Conservation (phyloP, 2,888 invertebrate species). For the Sylvicola cinctus region DNA sequence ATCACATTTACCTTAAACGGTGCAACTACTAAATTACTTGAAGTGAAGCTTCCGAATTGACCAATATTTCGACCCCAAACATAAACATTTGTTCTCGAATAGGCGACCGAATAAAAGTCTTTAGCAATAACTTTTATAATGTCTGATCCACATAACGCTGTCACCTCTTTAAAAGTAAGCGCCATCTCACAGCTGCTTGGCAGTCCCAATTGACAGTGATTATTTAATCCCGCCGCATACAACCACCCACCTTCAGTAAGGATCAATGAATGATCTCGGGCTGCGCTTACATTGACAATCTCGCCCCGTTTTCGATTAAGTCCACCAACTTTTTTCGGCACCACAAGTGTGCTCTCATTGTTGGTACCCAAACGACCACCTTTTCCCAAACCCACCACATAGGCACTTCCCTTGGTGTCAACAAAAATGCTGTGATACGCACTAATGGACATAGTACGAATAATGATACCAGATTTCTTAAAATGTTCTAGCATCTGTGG, state of each 20-base stretch:
- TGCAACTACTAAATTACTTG: no score
- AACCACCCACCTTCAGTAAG: constrained; percentile 23
- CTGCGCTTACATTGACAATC: constrained; percentile 18
- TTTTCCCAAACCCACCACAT: constrained; percentile 62
- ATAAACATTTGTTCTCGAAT: constrained; percentile 39
- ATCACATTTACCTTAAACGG: no score
- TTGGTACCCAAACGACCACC: constrained; percentile 53
- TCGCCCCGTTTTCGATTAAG: constrained; percentile 16
- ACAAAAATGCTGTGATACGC: constrained; percentile 21
- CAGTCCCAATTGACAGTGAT: constrained; percentile 41
- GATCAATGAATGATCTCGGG: constrained; percentile 20
- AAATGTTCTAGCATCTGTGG: constrained; percentile 51
- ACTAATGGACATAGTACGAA: constrained; percentile 33
- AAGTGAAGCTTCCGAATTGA: constrained; percentile 37
- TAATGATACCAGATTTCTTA: constrained; percentile 33
- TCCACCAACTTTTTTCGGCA: constrained; percentile 14
- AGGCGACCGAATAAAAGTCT: constrained; percentile 47
- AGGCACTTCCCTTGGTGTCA: constrained; percentile 28
- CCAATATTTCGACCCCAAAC: constrained; percentile 71
- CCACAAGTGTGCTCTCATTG: constrained; percentile 28
- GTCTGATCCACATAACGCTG: no score
- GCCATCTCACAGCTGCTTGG: no score
- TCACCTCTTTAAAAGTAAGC: no score
- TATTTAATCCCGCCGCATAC: constrained; percentile 42
- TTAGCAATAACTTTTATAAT: constrained; percentile 40